phyloP scores from a whole-genome alignment of 2,797 vertebrate species.

The Acropternis orthonyx region DNA sequence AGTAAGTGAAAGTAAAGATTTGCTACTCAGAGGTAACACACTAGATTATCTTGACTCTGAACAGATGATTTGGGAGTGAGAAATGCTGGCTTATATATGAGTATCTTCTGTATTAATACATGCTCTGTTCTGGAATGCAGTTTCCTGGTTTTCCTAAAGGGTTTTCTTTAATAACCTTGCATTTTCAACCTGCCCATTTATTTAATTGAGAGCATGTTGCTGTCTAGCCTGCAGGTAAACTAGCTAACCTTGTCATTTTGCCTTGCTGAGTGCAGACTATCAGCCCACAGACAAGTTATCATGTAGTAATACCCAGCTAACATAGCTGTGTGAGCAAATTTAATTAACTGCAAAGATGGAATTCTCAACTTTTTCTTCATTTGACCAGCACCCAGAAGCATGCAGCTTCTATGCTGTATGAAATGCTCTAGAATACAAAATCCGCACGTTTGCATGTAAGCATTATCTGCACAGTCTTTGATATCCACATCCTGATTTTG shows the following conservation, averaged over 20 bases:
- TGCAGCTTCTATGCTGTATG: background rate
- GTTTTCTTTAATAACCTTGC: constrained; percentile 23
- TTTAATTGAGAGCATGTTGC: constrained; percentile 37
- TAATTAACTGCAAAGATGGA: constrained; percentile 62
- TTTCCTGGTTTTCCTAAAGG: background rate
- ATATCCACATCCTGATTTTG: background rate
- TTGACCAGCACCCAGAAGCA: constrained; percentile 19
- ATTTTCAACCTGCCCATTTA: background rate
- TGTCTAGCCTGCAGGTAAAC: constrained; percentile 33
- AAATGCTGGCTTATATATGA: background rate
- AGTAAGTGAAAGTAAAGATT: background rate
- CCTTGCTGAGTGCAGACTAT: constrained; percentile 47
- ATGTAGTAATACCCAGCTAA: constrained; percentile 59
- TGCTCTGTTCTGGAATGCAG: background rate
- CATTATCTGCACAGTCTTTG: background rate
- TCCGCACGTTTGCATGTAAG: background rate
- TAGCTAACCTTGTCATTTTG: constrained; percentile 53
- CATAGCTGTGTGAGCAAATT: constrained; percentile 51
- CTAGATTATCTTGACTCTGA: background rate
- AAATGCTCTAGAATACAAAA: background rate
- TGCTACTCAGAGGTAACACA: background rate
- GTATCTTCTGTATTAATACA: background rate
- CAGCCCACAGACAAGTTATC: constrained; percentile 59
- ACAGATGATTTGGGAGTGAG: background rate
- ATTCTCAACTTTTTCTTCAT: constrained; percentile 1